Evolutionary conservation across 1,140 invertebrate species (phyloP).

Genomic region (Eriocheir sinensis): DNA sequence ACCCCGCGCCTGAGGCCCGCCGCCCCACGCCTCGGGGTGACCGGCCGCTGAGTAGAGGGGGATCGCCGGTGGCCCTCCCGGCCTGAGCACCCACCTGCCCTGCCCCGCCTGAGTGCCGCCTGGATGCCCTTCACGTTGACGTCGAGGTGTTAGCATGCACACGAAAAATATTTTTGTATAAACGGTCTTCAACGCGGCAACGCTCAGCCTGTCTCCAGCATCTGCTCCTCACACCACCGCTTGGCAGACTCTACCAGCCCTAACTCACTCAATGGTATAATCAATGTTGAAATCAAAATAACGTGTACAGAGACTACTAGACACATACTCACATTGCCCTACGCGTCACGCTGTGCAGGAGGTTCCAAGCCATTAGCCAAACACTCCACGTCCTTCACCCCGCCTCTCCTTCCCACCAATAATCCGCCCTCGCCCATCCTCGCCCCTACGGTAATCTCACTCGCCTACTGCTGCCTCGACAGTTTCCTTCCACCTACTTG

Average conservation of each 20-base stretch:
- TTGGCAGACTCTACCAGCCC: neutral
- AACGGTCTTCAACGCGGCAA: neutral
- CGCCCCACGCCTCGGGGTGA: neutral
- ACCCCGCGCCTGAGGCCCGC: neutral
- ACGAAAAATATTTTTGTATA: neutral
- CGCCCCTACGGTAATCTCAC: neutral
- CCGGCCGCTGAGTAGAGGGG: neutral
- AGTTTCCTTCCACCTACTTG: no score
- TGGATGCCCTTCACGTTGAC: neutral
- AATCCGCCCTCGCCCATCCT: neutral
- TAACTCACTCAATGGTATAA: neutral
- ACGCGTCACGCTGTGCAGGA: neutral
- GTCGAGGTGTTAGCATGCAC: neutral
- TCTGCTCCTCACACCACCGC: neutral
- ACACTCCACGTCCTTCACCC: neutral
- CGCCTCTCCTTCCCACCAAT: neutral
- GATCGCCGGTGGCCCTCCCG: neutral
- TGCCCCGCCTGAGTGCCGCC: neutral
- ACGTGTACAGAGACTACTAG: neutral
- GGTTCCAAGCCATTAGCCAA: neutral
- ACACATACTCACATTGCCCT: neutral
- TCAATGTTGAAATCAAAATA: conserved; percentile 24
- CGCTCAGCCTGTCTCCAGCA: neutral
- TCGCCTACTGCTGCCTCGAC: neutral
- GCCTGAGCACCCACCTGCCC: neutral